These are phyloP conservation scores for Bombus vancouverensis DNA, from an alignment of 1,140 invertebrate species.

Conservation along the genomic window DNA sequence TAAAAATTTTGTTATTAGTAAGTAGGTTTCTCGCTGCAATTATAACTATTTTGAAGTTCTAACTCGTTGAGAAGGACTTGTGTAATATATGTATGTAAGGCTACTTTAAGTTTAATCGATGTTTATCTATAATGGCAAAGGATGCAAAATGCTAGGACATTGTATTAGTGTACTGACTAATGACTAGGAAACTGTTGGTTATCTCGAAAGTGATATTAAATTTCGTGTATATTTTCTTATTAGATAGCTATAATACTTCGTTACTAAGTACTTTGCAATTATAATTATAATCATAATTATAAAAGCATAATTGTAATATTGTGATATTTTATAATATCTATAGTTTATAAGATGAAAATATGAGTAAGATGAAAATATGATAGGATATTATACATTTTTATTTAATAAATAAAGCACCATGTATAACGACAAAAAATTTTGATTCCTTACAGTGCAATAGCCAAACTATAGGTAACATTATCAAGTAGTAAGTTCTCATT, in stretches of 20 bases:
- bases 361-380: background rate
- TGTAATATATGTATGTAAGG: no score
- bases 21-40: background rate
- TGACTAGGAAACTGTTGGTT: background rate
- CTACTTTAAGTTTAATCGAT: background rate
- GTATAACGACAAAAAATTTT: background rate
- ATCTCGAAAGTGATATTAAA: background rate
- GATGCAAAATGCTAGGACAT: background rate
- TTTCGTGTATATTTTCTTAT: background rate
- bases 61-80: background rate
- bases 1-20: background rate
- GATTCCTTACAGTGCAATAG: no score
- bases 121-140: background rate
- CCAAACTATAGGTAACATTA: no score
- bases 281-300: no score
- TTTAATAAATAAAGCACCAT: background rate
- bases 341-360: background rate
- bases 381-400: background rate
- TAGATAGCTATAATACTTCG: background rate
- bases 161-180: no score
- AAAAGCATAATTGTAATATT: constrained; percentile 10
- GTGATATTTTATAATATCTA: constrained; percentile 31
- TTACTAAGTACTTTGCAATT: background rate
- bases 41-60: background rate
- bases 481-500: no score